Base-by-base conservation (phyloP, 2,888 invertebrate species). In the Neoscelio sp. region DNA sequence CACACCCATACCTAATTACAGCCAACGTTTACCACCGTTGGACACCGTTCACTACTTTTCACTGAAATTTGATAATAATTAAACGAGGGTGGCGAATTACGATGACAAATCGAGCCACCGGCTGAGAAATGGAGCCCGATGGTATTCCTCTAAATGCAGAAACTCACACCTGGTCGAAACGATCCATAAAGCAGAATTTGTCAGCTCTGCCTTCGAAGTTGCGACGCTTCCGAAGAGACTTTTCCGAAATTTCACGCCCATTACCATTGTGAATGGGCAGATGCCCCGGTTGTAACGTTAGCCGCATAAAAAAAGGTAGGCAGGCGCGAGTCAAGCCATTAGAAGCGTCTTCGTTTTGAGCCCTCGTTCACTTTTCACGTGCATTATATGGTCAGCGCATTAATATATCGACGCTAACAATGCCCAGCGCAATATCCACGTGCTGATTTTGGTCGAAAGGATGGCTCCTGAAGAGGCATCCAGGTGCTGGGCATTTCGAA, bases 181-280 rank as follows among this genome's bases (percentile, higher is more conserved):
- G 58, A 73, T 73, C 79, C 83, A 86, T 89, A 88, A 88, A 87
- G 73, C 81, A 84, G 85, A 89, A 89, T 89, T 89, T 89, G 89
- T 89, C 89, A 87, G 85, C 86, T 84, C 78, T n/a, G n/a, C n/a
- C n/a, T n/a, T n/a, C 40, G 44, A 58, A 38, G 77, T 62, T 74
- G 67, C 75, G 83, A 81, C 80, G 62, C 38, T 13, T 52, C 65
- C 56, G 81, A 74, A 76, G 82, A 83, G 86, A 87, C 79, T 82
- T 87, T 88, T 85, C 82, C 80, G 87, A 88, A 87, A 89, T 89
- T 89, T 89, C 89, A 89, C 89, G 89, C 89, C 89, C 85, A 89
- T 89, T 89, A 87, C 85, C 81, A 87, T 89, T 88, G 89, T 87
- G 82, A 85, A 85, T 86, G 82, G 84, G 85, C 87, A 87, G 86